Evolutionary conservation across 2,797 vertebrate species (phyloP).

Genomic region (Anguilla anguilla): DNA sequence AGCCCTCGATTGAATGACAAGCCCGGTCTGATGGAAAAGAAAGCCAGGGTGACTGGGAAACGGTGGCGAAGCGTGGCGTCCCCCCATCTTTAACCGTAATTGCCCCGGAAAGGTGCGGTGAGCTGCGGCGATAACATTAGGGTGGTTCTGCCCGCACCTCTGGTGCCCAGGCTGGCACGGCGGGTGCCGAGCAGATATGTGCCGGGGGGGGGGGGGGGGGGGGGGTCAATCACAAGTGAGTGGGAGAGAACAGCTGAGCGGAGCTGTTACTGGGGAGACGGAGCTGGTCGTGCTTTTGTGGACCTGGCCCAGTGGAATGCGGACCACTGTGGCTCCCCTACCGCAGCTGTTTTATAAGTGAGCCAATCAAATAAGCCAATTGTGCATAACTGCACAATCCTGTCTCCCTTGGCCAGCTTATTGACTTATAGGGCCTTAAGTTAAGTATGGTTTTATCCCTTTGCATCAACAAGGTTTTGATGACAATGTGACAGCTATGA

Average conservation of each 20-base stretch:
- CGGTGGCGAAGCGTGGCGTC: not conserved
- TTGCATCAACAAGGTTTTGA: not conserved
- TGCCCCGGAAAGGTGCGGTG: not conserved
- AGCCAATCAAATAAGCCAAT: not conserved
- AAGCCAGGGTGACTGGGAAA: not conserved
- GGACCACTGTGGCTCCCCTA: conserved; percentile 9
- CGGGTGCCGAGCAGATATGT: not conserved
- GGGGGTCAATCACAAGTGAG: not conserved
- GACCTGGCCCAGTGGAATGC: conserved; percentile 26
- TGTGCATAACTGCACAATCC: not conserved
- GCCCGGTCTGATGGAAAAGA: not conserved
- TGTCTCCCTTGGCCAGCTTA: not conserved
- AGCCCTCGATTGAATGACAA: not conserved
- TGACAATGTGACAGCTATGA: not conserved
- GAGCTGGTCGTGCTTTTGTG: conserved; percentile 31
- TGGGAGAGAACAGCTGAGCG: not conserved
- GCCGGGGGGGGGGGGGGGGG: not conserved
- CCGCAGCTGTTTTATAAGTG: not conserved
- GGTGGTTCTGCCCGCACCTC: not conserved
- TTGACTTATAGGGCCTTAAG: conserved; percentile 16
- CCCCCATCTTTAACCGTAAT: not conserved
- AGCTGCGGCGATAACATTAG: not conserved
- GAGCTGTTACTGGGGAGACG: conserved; percentile 6
- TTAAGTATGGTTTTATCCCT: not conserved
- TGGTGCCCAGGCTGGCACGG: not conserved